These are phyloP conservation scores for Sesia bembeciformis DNA, from an alignment of 2,888 invertebrate genomes.

Conservation along the genomic window DNA sequence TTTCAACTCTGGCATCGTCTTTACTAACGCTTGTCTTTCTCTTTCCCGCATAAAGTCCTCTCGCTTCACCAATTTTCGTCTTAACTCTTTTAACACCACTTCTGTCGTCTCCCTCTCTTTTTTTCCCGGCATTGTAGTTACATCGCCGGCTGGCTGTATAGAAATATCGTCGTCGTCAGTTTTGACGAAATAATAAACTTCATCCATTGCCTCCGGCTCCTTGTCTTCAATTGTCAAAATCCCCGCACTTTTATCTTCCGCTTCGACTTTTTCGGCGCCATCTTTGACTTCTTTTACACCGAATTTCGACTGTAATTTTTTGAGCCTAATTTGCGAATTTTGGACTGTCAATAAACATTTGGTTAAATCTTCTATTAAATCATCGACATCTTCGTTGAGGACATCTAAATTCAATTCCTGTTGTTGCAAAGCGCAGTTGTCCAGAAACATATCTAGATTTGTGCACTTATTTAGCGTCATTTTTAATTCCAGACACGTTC, in stretches of 20 bases:
- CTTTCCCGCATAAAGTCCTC: slow-evolving; percentile 66
- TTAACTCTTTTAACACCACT: slow-evolving; percentile 53
- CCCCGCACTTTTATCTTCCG: slow-evolving; percentile 15
- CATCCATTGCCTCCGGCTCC: slow-evolving; percentile 51
- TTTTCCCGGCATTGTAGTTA: slow-evolving; percentile 48
- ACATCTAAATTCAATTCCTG: slow-evolving; percentile 45
- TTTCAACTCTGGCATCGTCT: slow-evolving; percentile 61
- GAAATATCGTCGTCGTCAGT: slow-evolving; percentile 52
- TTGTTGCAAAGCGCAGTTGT: slow-evolving; percentile 52
- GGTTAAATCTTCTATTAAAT: slow-evolving; percentile 44
- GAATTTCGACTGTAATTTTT: slow-evolving; percentile 45
- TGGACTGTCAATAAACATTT: slow-evolving; percentile 48
- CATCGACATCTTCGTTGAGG: slow-evolving; percentile 52
- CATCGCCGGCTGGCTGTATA: slow-evolving; percentile 26
- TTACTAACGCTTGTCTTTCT: slow-evolving; percentile 57
- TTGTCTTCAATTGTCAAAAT: slow-evolving; percentile 48
- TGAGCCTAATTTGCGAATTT: slow-evolving; percentile 47
- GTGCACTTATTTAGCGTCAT: slow-evolving; percentile 48
- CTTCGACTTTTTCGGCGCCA: slow-evolving; percentile 15
- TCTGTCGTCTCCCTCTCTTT: slow-evolving; percentile 52
- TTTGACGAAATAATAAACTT: slow-evolving; percentile 62
- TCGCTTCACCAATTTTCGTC: slow-evolving; percentile 55
- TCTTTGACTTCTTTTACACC: slow-evolving; percentile 15
- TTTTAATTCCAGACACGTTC: slow-evolving; percentile 50
- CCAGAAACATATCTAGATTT: slow-evolving; percentile 53